Percentiles rank a stretch among this genome's conserved stretches.
These are phyloP conservation scores for Mohoua ochrocephala DNA, from an alignment of 2,113 vertebrate species.

Conservation along the genomic window DNA sequence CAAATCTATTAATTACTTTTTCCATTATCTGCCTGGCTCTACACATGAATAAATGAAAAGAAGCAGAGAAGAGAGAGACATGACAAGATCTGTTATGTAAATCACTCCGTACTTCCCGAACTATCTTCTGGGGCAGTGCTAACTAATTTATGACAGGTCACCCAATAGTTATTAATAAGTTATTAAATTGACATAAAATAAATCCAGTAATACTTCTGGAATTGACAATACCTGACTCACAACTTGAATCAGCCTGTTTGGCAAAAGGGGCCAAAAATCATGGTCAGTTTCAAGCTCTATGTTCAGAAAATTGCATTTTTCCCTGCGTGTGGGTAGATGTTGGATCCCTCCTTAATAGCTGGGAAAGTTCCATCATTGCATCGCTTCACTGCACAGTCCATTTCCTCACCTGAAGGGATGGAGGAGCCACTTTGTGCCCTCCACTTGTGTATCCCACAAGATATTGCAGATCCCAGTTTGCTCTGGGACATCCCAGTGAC, in stretches of 20 bases:
- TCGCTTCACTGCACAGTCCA: rapidly evolving
- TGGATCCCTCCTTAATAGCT: not conserved
- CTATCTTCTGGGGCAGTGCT: not conserved
- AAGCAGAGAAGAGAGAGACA: not conserved
- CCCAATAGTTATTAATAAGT: constrained; percentile 13
- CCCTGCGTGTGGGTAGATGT: rapidly evolving
- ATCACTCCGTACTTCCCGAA: not conserved
- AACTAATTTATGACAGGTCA: constrained; percentile 3
- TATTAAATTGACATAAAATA: not conserved
- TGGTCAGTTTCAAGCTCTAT: not conserved
- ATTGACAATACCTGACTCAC: not conserved
- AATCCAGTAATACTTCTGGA: not conserved
- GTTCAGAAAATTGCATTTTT: not conserved
- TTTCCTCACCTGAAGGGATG: not conserved
- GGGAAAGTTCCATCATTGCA: not conserved
- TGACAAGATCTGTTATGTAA: not conserved
- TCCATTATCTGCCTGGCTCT: not conserved
- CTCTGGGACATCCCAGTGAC: not conserved
- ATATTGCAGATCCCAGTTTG: not conserved
- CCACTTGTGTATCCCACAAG: not conserved
- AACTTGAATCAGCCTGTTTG: not conserved
- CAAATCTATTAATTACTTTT: constrained; percentile 46
- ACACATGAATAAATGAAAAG: constrained; percentile 46
- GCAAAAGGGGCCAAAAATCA: not conserved
- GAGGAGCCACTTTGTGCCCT: not conserved